Evolutionary conservation across 2,797 vertebrate genomes (phyloP).

Genomic region (Hoplostethus atlanticus): DNA sequence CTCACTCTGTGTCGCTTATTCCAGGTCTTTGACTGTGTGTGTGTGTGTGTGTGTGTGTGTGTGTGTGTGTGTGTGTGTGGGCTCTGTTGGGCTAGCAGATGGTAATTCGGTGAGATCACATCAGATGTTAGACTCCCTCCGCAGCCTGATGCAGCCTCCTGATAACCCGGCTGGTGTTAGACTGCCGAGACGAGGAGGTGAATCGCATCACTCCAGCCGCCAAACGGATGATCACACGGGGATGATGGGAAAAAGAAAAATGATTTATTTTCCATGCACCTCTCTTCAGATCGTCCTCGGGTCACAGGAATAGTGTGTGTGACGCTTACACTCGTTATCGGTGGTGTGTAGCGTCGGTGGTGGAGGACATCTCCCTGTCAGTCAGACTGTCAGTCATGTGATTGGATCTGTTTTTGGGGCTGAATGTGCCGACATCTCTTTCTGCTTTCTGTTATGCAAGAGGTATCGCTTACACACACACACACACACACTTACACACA

Average conservation of each 20-base stretch:
- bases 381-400: background rate
- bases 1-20: conserved; percentile 2
- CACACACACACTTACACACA: conserved; percentile 32
- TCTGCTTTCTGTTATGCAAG: conserved; percentile 55
- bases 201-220: background rate
- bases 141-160: no score
- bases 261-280: background rate
- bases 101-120: conserved; percentile 30
- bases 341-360: no score
- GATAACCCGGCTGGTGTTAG: conserved; percentile 10
- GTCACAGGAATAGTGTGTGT: conserved; percentile 17
- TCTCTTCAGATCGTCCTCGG: conserved; percentile 38
- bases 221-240: background rate
- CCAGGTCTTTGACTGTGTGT: background rate
- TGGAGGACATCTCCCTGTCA: no score
- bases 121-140: conserved; percentile 12
- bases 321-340: no score
- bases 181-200: conserved; percentile 14
- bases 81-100: conserved; percentile 11
- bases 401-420: background rate
- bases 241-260: background rate
- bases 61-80: background rate
- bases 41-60: background rate
- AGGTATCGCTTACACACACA: conserved; percentile 36
- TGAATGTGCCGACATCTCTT: conserved; percentile 14